Percentiles rank a stretch among this genome's conserved stretches.
Evolutionary conservation across 1,140 invertebrate species (phyloP).

Genomic region (Temnothorax nylanderi): DNA sequence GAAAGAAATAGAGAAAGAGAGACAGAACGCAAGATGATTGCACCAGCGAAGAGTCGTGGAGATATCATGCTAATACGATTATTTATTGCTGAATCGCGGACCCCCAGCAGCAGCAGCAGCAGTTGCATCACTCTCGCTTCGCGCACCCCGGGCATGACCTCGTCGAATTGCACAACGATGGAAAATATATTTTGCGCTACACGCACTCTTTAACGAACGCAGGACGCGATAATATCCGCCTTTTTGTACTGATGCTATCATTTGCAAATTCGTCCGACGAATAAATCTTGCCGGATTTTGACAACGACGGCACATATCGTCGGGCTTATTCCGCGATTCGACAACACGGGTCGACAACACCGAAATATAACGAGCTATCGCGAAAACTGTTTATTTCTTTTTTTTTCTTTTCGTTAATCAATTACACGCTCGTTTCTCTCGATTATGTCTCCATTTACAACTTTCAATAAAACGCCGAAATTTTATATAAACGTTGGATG

Average conservation of each 20-base stretch:
- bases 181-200: constrained; percentile 68
- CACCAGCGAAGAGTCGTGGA: constrained; percentile 15
- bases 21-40: constrained; percentile 23
- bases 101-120: constrained; percentile 74
- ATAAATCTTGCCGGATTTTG: background rate
- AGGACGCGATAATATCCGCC: background rate
- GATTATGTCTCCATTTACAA: background rate
- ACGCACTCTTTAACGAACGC: background rate
- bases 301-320: background rate
- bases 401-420: background rate
- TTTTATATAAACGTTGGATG: background rate
- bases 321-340: background rate
- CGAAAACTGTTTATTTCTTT: background rate
- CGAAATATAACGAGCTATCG: background rate
- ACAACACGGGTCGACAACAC: background rate
- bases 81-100: constrained; percentile 66
- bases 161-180: background rate
- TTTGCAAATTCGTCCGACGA: background rate
- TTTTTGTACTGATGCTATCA: background rate
- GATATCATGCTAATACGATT: constrained; percentile 50
- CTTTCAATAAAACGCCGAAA: background rate
- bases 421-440: background rate
- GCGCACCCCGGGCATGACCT: background rate
- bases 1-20: background rate
- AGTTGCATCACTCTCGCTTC: constrained; percentile 67